Base-by-base conservation (phyloP, 2,797 vertebrate genomes). In the Urophycis tenuis region DNA sequence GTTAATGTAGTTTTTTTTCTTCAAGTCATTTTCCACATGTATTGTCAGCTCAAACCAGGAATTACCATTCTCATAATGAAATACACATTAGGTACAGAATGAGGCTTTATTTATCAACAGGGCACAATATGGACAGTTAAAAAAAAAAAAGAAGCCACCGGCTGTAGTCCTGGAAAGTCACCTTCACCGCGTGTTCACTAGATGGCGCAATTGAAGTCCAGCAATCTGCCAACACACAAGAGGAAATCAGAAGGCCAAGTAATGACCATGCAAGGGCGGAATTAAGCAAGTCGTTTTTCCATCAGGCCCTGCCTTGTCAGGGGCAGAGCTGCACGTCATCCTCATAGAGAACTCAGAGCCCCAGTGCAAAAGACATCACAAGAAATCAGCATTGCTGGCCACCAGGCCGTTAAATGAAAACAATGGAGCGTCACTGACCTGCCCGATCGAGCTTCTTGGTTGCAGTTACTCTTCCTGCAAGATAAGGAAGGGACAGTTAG, bases 261-360 rank as follows among this genome's bases (percentile, higher is more conserved):
- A 2, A 2, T 41, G 39, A 11, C 14, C 22, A 67, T 22, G 5
- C 70, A 64, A 53, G 7, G 7, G 45, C 53, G 17, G 14, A 15
- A 22, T 14, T 45, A 15, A 22, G 30, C 30, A 15, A 33, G 22
- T 14, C 0, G n/a, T 87, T 87, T 90, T 87, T 90, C 88, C 83
- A 32, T 92, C 91, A 92, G 92, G 87, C 91, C 86, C 75, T 77
- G 85, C 89, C 91, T 90, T 92, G 92, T 93, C 91, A 91, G 85
- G 76, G 89, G 90, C 91, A 87, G 75, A 91, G 88, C 33, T 73
- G 92, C 91, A 93, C 91, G 0, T 60, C 11, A 25, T 60, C 53
- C 22, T 60, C 53, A 60, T 1, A 9, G 1, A 25, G 2, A 5
- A 53, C 69, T 34, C 71, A 0, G 89, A 89, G 76, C 6, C 91